Conservation (phyloP, 2,113 vertebrate genomes). For the Nanger granti region DNA sequence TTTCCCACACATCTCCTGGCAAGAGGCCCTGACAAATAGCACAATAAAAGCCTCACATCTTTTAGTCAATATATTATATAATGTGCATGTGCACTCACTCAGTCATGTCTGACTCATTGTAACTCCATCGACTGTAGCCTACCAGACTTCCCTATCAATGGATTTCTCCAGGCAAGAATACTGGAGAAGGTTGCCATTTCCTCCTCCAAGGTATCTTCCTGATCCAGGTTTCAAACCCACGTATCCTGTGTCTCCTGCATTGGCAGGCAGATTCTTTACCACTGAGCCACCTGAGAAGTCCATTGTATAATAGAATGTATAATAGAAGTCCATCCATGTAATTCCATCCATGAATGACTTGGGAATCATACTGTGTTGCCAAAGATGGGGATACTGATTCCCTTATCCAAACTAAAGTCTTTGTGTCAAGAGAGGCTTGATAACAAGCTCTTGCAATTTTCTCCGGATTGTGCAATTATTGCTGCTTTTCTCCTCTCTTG, state of each 20-base stretch:
- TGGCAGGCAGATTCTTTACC: not conserved
- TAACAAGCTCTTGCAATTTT: constrained; percentile 61
- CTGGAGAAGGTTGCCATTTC: not conserved
- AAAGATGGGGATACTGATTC: constrained; percentile 68
- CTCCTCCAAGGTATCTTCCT: not conserved
- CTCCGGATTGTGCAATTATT: constrained; percentile 56
- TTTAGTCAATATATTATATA: constrained; percentile 58
- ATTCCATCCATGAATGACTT: constrained; percentile 61
- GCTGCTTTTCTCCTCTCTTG: constrained; percentile 36
- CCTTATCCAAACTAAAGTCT: constrained; percentile 30
- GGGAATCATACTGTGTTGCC: constrained; percentile 56
- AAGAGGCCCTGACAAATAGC: constrained; percentile 68
- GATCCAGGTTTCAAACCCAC: not conserved
- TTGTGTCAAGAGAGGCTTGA: constrained; percentile 33
- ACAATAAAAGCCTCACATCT: constrained; percentile 70
- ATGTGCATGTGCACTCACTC: not conserved
- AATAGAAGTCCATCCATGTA: constrained; percentile 69
- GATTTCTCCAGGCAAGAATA: not conserved
- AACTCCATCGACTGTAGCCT: not conserved
- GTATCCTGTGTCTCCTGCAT: not conserved
- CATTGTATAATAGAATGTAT: not conserved
- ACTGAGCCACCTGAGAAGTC: not conserved
- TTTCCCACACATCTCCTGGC: constrained; percentile 59
- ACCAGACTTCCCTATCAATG: not conserved
- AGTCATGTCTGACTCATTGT: not conserved